These are phyloP conservation scores for Andinoacara biseriatus DNA, from an alignment of 2,113 vertebrate genomes.

Conservation along the genomic window DNA sequence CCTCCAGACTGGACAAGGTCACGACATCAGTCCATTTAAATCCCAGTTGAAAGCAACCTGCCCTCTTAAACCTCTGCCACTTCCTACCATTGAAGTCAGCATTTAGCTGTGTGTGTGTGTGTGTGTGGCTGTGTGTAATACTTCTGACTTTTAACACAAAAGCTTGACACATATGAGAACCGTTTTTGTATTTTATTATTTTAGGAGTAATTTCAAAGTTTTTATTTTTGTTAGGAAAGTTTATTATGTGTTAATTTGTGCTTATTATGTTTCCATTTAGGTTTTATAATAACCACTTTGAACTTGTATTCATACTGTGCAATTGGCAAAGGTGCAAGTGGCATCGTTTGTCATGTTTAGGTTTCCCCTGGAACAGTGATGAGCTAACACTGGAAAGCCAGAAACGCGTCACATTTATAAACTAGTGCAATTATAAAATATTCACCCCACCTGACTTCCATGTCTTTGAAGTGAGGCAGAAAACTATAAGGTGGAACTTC, in stretches of 20 bases:
- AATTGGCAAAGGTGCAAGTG: too few species aligned
- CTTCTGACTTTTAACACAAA: background rate
- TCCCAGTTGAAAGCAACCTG: background rate
- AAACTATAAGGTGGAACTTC: background rate
- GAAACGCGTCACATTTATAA: background rate
- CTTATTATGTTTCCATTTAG: background rate
- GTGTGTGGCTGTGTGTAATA: background rate
- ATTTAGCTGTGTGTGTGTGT: background rate
- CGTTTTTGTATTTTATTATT: background rate
- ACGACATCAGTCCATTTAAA: slow-evolving; percentile 4
- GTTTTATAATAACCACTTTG: background rate
- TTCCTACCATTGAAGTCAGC: background rate
- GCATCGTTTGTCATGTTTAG: background rate
- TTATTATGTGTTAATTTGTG: background rate
- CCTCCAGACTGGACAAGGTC: background rate
- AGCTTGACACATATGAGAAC: background rate
- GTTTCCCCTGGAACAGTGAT: background rate
- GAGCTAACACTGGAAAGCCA: background rate
- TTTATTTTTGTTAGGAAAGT: background rate
- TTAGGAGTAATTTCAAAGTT: background rate
- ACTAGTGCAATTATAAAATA: background rate
- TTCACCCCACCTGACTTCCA: background rate
- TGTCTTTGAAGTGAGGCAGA: background rate
- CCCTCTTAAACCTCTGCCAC: slow-evolving; percentile 2
- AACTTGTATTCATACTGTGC: background rate